A percentile compares a stretch with the other conserved stretches of the same genome.
phyloP scores from a whole-genome alignment of 2,797 vertebrate species.

The Diplodus puntazzo region DNA sequence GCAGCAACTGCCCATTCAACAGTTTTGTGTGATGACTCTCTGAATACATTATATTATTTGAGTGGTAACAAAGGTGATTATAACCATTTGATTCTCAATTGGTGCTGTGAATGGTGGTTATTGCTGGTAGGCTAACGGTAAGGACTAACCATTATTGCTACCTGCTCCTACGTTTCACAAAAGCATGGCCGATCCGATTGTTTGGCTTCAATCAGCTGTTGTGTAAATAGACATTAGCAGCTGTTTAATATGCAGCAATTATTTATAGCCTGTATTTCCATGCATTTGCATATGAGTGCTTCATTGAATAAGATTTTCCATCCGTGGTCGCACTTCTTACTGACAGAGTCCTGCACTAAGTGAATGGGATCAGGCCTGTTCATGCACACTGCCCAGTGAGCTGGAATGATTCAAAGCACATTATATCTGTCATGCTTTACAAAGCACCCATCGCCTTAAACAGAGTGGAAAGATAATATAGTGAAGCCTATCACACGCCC shows the following conservation, averaged over 20 bases:
- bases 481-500: conserved; percentile 75
- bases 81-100: background rate
- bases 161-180: conserved; percentile 4
- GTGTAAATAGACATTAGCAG: conserved; percentile 56
- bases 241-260: conserved; percentile 63
- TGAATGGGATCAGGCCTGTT: conserved; percentile 61
- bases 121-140: background rate
- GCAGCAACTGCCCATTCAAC: background rate
- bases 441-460: conserved; percentile 65
- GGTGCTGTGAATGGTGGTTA: background rate
- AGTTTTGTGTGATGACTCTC: background rate
- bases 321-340: conserved; percentile 38
- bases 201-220: conserved; percentile 53
- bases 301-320: conserved; percentile 62
- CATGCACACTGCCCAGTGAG: conserved; percentile 64
- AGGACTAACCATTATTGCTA: conserved; percentile 14
- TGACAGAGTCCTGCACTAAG: conserved; percentile 55
- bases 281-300: conserved; percentile 62
- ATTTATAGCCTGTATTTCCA: conserved; percentile 52
- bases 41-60: background rate
- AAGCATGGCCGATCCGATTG: conserved; percentile 14
- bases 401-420: conserved; percentile 70
- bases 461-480: conserved; percentile 79
- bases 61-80: background rate
- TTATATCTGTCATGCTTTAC: conserved; percentile 75